Percentiles rank a stretch among this genome's conserved stretches.
phyloP scores from a whole-genome alignment of 2,797 vertebrate species.

The Trachops cirrhosus region DNA sequence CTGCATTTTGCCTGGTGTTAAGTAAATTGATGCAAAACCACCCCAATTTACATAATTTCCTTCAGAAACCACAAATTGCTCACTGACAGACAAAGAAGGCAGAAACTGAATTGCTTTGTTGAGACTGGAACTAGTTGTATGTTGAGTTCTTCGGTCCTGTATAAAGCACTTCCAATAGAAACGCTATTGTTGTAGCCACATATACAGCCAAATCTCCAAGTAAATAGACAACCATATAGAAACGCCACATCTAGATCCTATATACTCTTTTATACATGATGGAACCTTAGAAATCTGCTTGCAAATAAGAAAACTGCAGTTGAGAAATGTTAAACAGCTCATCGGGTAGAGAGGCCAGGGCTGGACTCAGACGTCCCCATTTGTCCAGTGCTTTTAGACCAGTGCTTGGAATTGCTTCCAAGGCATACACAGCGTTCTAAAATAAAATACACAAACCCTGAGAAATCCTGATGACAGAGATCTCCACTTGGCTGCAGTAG shows the following conservation, averaged over 20 bases:
- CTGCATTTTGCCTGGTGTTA: background rate
- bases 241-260: background rate
- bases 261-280: background rate
- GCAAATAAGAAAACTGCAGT: background rate
- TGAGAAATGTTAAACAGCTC: background rate
- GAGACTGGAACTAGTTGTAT: background rate
- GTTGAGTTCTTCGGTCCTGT: constrained; percentile 9
- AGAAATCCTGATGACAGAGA: background rate
- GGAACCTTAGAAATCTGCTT: background rate
- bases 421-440: background rate
- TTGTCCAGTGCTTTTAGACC: background rate
- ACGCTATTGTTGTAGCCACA: background rate
- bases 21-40: constrained; percentile 3
- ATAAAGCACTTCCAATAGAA: constrained; percentile 12
- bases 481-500: background rate
- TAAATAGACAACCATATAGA: background rate
- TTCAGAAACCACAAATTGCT: constrained; percentile 39
- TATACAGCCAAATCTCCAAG: background rate
- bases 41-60: background rate
- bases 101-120: background rate
- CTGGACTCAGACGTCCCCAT: background rate
- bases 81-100: constrained; percentile 28
- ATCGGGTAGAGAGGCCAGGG: background rate
- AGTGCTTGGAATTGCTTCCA: background rate
- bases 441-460: background rate